These are phyloP conservation scores for Cheirogaleus medius DNA, from an alignment of 2,113 vertebrate genomes.

Conservation along the genomic window DNA sequence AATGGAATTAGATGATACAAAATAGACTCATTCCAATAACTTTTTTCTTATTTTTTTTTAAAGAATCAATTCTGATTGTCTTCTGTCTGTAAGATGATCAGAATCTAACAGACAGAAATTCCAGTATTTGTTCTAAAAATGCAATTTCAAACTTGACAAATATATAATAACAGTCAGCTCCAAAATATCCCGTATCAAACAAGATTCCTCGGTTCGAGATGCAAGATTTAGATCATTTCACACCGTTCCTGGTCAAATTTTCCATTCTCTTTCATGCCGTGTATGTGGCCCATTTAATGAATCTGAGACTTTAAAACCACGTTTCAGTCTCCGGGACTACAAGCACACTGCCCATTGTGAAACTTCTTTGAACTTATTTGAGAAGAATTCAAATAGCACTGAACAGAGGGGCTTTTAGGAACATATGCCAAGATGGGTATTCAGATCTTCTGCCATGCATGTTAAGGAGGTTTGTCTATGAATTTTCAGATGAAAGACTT, in stretches of 20 bases:
- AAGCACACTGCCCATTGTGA: constrained; percentile 5
- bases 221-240: background rate
- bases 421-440: constrained; percentile 57
- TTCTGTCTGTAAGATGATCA: background rate
- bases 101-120: background rate
- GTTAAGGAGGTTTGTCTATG: constrained; percentile 72
- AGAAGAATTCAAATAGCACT: constrained; percentile 65
- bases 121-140: background rate
- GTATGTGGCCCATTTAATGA: constrained; percentile 17
- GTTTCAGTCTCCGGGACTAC: background rate
- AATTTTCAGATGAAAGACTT: constrained; percentile 76
- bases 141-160: background rate
- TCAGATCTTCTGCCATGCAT: constrained; percentile 55
- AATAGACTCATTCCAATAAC: background rate
- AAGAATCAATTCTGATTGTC: background rate
- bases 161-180: background rate
- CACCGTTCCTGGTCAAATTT: background rate
- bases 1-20: background rate
- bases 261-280: background rate
- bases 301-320: background rate
- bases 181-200: background rate
- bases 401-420: constrained; percentile 56
- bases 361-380: constrained; percentile 58
- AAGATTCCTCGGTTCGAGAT: background rate
- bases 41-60: background rate